phyloP scores from a whole-genome alignment of 53 echinoderm and acorn worm genomes.

The Zoroaster sp. region DNA sequence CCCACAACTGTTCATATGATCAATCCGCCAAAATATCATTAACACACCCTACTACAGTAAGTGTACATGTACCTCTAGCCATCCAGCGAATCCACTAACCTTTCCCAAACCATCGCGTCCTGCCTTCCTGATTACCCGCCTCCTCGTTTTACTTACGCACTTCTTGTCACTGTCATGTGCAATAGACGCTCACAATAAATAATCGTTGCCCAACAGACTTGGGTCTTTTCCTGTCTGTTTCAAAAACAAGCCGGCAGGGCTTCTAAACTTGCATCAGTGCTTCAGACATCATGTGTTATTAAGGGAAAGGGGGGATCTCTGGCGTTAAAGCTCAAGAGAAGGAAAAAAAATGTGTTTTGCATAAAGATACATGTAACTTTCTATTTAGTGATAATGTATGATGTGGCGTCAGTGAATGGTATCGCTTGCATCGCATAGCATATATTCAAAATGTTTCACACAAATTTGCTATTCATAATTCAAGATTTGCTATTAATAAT shows the following conservation, averaged over 20 bases:
- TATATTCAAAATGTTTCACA: no score
- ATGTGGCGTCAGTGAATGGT: no score
- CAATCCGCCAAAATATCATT: background rate
- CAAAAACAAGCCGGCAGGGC: background rate
- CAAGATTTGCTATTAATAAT: no score
- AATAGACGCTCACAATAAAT: background rate
- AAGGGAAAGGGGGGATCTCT: background rate
- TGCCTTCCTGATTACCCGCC: background rate
- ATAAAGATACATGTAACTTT: background rate
- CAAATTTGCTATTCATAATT: no score
- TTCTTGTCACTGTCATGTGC: background rate
- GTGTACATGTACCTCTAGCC: background rate
- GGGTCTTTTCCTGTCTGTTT: conserved; percentile 10
- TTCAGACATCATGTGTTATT: background rate
- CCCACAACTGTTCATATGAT: background rate
- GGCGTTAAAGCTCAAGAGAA: background rate
- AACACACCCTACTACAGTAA: background rate
- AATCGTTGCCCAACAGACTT: background rate
- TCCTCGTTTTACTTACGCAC: background rate
- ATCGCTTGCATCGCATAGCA: no score
- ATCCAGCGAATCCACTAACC: background rate
- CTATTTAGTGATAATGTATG: background rate
- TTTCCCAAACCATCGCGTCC: background rate
- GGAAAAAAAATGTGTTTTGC: no score
- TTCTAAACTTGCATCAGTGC: background rate